Base-by-base conservation (phyloP, 2,113 vertebrate species). In the Lucifuga dentata region DNA sequence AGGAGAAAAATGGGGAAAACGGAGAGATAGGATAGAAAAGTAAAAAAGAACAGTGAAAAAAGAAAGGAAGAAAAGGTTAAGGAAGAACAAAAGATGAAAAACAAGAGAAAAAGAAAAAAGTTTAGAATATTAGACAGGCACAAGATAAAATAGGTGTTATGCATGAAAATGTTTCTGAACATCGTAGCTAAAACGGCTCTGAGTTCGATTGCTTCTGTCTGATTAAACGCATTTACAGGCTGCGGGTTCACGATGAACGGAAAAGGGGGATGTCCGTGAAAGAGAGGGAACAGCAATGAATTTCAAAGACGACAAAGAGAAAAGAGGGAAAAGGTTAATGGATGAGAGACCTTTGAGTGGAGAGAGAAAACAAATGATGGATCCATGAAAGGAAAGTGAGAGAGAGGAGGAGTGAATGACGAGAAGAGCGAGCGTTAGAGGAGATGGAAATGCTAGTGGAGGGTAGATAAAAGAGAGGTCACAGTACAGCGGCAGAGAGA, bases 271-370 rank as follows among this genome's bases (percentile, higher is more conserved):
- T 38, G 12, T 38, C 4, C 16, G 8, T 43, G 41, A 43, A 43
- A 71, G 75, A 57, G 32, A 41, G 39, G 16, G 38, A 39, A 73
- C 70, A 63, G 60, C 70, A 78, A 71, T 62, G 56, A 9, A 61
- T 63, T 52, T 41, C 32, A 40, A 59, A 80, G 49, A 61, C n/a
- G n/a, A 52, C 1, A n/a, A 29, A 49, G 50, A 35, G 5, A 35
- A 16, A 67, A 21, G 33, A 48, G 50, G 68, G 68, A 38, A 29
- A 15, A 49, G 15, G 32, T 3, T 8, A 53, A 68, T 67, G 55
- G 83, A 78, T 66, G 29, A 73, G 70, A 46, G 59, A 66, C 70
- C 48, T 64, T 16, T 63, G 68, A 68, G 76, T 64, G 59, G 40
- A 12, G 24, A 20, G 52, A 51, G 68, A 65, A 60, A 74, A 61